phyloP scores from a whole-genome alignment of 1,140 invertebrate genomes.

The Apocrypta bakeri region DNA sequence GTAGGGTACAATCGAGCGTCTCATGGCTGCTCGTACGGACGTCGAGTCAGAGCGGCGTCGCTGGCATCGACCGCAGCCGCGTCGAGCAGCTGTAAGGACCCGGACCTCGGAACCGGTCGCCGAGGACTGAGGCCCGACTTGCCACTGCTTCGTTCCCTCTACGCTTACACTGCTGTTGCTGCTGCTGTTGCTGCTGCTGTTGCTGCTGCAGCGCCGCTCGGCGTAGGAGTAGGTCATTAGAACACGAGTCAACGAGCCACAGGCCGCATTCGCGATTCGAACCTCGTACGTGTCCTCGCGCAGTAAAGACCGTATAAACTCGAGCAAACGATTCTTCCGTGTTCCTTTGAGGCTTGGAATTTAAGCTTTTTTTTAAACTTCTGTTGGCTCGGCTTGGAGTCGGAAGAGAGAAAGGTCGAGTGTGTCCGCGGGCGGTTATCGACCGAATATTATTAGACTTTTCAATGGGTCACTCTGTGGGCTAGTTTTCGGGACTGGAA shows the following conservation, averaged over 20 bases:
- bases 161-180: not conserved
- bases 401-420: not conserved
- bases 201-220: not conserved
- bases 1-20: conserved; percentile 38
- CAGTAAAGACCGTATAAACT: not conserved
- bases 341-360: not conserved
- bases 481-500: too few species aligned
- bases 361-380: not conserved
- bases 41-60: conserved; percentile 34
- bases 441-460: too few species aligned
- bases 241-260: conserved; percentile 54
- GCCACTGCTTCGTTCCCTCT: too few species aligned
- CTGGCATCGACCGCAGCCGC: conserved; percentile 55
- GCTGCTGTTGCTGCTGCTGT: not conserved
- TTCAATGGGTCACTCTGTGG: too few species aligned
- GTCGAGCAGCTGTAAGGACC: conserved; percentile 52
- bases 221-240: conserved; percentile 71
- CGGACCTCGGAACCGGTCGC: conserved; percentile 64
- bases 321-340: not conserved
- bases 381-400: too few species aligned
- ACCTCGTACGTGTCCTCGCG: not conserved
- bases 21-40: conserved; percentile 51
- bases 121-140: conserved; percentile 58
- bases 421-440: too few species aligned
- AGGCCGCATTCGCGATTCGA: not conserved